A percentile compares a stretch with the other conserved stretches of the same genome.
Evolutionary conservation across 2,797 vertebrate genomes (phyloP).

Genomic region (Steatocranus sp.): DNA sequence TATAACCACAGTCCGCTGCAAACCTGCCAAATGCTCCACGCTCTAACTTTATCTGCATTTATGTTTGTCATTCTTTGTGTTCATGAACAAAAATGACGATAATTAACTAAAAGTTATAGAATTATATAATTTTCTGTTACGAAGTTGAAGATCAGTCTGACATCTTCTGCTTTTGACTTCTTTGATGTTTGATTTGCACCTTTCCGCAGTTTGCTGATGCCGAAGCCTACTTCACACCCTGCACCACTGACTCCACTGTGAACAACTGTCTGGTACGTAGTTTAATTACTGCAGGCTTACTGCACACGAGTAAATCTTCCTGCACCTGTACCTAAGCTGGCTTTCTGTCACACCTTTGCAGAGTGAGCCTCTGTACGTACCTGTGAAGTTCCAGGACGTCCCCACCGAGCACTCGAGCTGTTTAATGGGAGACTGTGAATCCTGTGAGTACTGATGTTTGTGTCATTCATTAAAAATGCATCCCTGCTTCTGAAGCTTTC

Average conservation of each 20-base stretch:
- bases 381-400: conserved; percentile 94
- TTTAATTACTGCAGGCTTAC: not conserved
- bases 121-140: not conserved
- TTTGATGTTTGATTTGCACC: not conserved
- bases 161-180: not conserved
- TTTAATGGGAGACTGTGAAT: conserved; percentile 75
- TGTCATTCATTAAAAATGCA: not conserved
- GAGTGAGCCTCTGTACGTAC: conserved; percentile 96
- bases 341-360: conserved; percentile 46
- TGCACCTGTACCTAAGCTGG: not conserved
- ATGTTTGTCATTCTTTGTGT: not conserved
- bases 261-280: conserved; percentile 86
- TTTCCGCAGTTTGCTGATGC: conserved; percentile 87
- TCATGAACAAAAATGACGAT: not conserved
- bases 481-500: not conserved
- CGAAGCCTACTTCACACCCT: conserved; percentile 86
- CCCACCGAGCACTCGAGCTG: conserved; percentile 77
- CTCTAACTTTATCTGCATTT: not conserved
- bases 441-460: conserved; percentile 76
- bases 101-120: not conserved
- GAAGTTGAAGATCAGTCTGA: not conserved
- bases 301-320: not conserved
- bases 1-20: fast-evolving
- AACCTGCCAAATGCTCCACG: not conserved
- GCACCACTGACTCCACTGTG: conserved; percentile 80